Evolutionary conservation across 2,888 invertebrate species (phyloP), one percentile per base, ranked within the genome.

Genomic region (Xestia ashworthii): DNA sequence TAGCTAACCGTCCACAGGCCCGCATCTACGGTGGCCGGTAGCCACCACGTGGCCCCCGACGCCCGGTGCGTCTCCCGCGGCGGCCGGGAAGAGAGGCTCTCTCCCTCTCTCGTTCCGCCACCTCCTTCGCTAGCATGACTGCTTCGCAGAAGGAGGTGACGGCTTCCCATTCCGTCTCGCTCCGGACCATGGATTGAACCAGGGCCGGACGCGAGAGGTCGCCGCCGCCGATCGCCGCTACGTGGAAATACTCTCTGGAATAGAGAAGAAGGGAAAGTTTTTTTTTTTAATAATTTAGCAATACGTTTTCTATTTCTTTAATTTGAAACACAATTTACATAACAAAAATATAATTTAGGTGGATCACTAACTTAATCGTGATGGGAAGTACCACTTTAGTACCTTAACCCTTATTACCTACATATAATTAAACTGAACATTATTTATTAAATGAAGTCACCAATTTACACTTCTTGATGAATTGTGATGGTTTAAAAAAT

Each of bases 291-390:
- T 55, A 55, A 55, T 12, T 55, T 5, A 55, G 38, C 19, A 44
- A 25, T 1, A 65, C 16, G n/a, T 64, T 64, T 71, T 46, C 38
- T 62, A 25, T 60, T 74, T 70, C 48, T 84, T 76, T 72, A 60
- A 25, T 75, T 12, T 74, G 81, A 80, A 83, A 80, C 48, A 75
- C 80, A 85, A 78, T 80, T 82, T 82, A 84, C 38, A 73, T 68
- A 81, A 85, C 81, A 82, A 81, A 84, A 79, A 73, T 84, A 88
- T 82, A 84, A 83, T 88, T 86, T 81, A 88, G 67, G 77, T 80
- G 71, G 76, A 76, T 85, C 70, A 78, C 60, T 79, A 76, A 62
- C 60, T 55, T 85, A 78, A 64, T 72, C 12, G 60, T 81, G 55
- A 5, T 74, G 53, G 64, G 44, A 71, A 72, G 76, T 74, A 83